These are phyloP conservation scores for Drosophila multiciliata DNA, from an alignment of 2,888 invertebrate species.

Conservation along the genomic window DNA sequence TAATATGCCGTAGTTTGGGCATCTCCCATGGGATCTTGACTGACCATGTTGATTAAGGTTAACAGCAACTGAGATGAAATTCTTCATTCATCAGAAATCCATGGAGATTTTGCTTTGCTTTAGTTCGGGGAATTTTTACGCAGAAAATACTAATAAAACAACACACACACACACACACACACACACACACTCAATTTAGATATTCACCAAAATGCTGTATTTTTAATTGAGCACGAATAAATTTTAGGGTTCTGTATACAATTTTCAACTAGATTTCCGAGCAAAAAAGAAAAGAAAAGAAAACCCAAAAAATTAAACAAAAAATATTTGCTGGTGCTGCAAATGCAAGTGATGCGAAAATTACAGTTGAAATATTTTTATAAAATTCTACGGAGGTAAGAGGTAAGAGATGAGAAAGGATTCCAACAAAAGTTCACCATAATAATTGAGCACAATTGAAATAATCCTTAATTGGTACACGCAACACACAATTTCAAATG, in stretches of 20 bases:
- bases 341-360: background rate
- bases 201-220: slow-evolving; percentile 20
- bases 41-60: slow-evolving; percentile 66
- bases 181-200: background rate
- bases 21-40: slow-evolving; percentile 38
- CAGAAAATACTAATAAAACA: slow-evolving; percentile 5
- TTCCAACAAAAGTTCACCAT: background rate
- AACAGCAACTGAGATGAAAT: slow-evolving; percentile 40
- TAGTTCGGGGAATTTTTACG: slow-evolving; percentile 38
- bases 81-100: slow-evolving; percentile 55
- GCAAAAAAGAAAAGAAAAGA: background rate
- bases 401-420: background rate
- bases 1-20: slow-evolving; percentile 6
- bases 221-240: slow-evolving; percentile 58
- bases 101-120: slow-evolving; percentile 26
- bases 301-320: background rate
- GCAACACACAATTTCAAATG: background rate
- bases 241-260: slow-evolving; percentile 12
- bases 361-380: background rate
- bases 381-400: background rate
- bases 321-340: background rate
- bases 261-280: slow-evolving; percentile 4
- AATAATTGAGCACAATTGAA: background rate
- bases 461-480: background rate
- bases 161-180: background rate